phyloP scores from a whole-genome alignment of 2,797 vertebrate species.

The Pangasius krempfi region DNA sequence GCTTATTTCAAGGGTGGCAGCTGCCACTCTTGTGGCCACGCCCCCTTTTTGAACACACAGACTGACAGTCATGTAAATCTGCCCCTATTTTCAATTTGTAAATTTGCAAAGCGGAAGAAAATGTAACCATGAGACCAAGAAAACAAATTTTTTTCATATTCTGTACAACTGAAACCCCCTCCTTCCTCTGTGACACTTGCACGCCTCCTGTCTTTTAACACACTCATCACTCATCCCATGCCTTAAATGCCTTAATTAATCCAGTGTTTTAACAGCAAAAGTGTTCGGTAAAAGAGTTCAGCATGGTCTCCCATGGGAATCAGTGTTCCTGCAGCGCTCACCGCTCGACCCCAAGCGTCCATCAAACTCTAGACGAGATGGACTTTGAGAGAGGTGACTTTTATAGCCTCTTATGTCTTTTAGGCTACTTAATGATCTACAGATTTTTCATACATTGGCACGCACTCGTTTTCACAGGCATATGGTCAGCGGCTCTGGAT shows the following conservation, averaged over 20 bases:
- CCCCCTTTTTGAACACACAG: neutral
- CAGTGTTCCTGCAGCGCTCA: conserved; percentile 55
- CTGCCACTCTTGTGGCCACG: neutral
- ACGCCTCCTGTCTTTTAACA: neutral
- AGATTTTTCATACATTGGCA: neutral
- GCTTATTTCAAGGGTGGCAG: neutral
- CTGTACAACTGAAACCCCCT: neutral
- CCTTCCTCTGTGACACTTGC: neutral
- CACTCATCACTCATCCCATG: neutral
- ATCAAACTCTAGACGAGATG: conserved; percentile 62
- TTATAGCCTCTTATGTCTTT: neutral
- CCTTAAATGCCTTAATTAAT: neutral
- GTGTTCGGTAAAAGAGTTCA: neutral
- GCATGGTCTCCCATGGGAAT: conserved; percentile 47
- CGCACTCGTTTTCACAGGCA: conserved; percentile 72
- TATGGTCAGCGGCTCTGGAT: conserved; percentile 89
- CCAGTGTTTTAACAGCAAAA: neutral
- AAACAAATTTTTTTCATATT: neutral
- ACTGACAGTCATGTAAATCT: neutral
- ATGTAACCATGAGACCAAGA: neutral
- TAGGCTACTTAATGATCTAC: neutral
- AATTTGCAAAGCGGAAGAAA: neutral
- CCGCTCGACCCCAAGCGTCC: conserved; percentile 49
- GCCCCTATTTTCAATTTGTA: neutral
- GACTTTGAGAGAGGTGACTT: conserved; percentile 61